These are phyloP conservation scores for Melanotaenia trifasciata DNA, from an alignment of 2,797 vertebrate genomes.

Conservation along the genomic window DNA sequence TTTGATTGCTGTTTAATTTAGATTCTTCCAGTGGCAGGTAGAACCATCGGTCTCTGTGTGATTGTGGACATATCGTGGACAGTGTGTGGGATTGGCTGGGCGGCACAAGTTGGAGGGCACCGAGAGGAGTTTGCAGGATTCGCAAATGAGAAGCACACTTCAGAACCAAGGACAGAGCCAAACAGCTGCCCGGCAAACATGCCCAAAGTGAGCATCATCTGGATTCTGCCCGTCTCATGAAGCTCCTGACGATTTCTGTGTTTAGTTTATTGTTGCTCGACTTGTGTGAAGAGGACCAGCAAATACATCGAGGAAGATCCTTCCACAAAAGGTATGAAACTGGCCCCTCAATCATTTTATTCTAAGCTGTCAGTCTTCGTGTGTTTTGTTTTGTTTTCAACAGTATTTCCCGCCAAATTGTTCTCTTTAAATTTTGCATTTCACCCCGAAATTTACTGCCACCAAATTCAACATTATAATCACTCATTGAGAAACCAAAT, in stretches of 20 bases:
- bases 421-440: not conserved
- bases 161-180: slow-evolving; percentile 83
- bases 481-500: not conserved
- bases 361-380: not conserved
- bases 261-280: slow-evolving; percentile 9
- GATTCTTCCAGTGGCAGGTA: slow-evolving; percentile 12
- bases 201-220: slow-evolving; percentile 69
- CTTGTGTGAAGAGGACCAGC: slow-evolving; percentile 35
- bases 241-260: slow-evolving; percentile 20
- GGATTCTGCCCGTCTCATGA: slow-evolving; percentile 56
- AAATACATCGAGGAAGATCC: slow-evolving; percentile 4
- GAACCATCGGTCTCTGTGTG: slow-evolving; percentile 18
- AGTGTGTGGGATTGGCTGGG: slow-evolving; percentile 20
- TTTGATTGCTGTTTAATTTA: slow-evolving; percentile 1
- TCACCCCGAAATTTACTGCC: not conserved
- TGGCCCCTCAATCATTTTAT: not conserved
- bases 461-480: not conserved
- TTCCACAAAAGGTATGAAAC: slow-evolving; percentile 51
- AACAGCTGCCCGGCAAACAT: slow-evolving; percentile 53
- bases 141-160: slow-evolving; percentile 56
- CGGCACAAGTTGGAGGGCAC: slow-evolving; percentile 50
- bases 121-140: slow-evolving; percentile 56
- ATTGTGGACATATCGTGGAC: slow-evolving; percentile 31
- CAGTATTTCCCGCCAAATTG: not conserved
- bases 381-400: not conserved